A percentile compares a stretch with the other conserved stretches of the same genome.
These are phyloP conservation scores for Phortica magna DNA, from an alignment of 2,888 invertebrate species.

Conservation along the genomic window DNA sequence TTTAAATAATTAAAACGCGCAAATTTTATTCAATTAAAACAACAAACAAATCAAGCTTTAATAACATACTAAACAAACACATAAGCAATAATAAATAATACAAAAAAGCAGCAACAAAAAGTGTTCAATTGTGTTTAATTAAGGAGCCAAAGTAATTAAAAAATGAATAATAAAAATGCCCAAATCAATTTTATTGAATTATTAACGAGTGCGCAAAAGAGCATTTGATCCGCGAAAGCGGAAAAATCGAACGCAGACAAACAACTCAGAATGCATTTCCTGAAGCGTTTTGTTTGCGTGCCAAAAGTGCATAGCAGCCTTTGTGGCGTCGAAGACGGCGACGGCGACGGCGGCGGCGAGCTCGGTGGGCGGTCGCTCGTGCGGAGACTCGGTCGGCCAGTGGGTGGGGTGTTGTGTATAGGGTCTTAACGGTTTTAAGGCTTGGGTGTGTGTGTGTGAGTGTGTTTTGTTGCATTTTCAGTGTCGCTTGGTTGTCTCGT, in stretches of 20 bases:
- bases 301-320: constrained; percentile 56
- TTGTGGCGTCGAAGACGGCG: constrained; percentile 7
- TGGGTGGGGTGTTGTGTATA: neutral
- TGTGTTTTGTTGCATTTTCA: neutral
- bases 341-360: no score
- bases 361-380: neutral
- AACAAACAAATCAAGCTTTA: constrained; percentile 2
- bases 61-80: neutral
- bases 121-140: constrained; percentile 5
- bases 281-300: constrained; percentile 50
- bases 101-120: neutral
- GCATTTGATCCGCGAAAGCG: constrained; percentile 2
- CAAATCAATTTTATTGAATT: neutral
- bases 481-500: neutral
- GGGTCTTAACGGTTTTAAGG: neutral
- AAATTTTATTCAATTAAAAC: constrained; percentile 1
- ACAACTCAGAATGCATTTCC: constrained; percentile 53
- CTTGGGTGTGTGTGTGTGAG: neutral
- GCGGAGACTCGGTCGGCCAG: neutral
- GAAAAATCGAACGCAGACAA: constrained; percentile 72
- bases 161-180: neutral
- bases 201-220: constrained; percentile 11
- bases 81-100: constrained; percentile 7
- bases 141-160: constrained; percentile 36
- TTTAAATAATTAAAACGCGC: neutral